A percentile compares a stretch with the other conserved stretches of the same genome.
Evolutionary conservation across 2,113 vertebrate genomes (phyloP).

Genomic region (Mixornis gularis): DNA sequence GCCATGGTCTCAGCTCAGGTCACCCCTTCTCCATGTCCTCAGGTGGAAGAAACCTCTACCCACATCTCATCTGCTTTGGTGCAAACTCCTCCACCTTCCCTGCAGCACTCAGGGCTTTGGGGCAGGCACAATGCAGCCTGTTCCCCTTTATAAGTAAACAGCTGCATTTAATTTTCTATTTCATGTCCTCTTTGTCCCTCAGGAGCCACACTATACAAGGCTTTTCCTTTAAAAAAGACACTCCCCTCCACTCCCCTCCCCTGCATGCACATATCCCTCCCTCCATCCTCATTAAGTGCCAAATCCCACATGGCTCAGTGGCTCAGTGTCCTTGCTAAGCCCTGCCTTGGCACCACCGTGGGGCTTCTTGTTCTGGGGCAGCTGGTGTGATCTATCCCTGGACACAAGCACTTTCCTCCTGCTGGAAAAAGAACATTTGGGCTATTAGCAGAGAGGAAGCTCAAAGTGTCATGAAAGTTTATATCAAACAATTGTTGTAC

Average conservation of each 20-base stretch:
- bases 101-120: neutral
- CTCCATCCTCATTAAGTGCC: neutral
- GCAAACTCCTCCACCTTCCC: neutral
- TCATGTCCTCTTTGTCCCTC: neutral
- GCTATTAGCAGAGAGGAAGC: constrained; percentile 59
- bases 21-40: neutral
- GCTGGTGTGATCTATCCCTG: constrained; percentile 17
- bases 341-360: neutral
- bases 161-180: neutral
- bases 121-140: neutral
- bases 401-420: constrained; percentile 27
- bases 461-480: constrained; percentile 51
- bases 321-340: neutral
- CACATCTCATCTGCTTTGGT: neutral
- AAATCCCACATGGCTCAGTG: neutral
- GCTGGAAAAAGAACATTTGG: constrained; percentile 53
- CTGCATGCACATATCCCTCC: neutral
- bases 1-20: neutral
- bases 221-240: neutral
- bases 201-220: neutral
- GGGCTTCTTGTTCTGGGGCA: neutral
- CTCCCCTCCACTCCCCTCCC: neutral
- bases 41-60: neutral
- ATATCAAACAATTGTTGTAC: constrained; percentile 54
- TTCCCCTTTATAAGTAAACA: neutral